Conservation (phyloP, 2,797 vertebrate genomes). For the Anguilla megastoma region DNA sequence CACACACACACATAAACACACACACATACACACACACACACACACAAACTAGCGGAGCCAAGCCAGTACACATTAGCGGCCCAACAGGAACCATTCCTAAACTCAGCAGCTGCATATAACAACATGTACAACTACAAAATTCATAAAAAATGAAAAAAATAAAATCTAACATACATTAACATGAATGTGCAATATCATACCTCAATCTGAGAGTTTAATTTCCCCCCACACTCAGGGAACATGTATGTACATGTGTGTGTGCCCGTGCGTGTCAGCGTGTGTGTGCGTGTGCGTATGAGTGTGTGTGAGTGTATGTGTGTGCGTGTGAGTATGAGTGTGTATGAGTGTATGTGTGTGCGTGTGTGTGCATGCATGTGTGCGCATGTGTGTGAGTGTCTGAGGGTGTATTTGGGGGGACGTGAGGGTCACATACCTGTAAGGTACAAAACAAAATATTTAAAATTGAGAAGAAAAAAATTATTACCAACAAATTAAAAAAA, state of each 20-base stretch:
- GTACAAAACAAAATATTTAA: conserved; percentile 69
- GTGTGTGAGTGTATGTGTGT: background rate
- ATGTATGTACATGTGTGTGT: background rate
- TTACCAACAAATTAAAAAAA: conserved; percentile 9
- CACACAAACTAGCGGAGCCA: background rate
- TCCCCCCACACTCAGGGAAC: conserved; percentile 57
- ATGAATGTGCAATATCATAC: conserved; percentile 61
- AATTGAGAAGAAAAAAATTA: conserved; percentile 52
- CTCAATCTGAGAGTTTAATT: conserved; percentile 77
- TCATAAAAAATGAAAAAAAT: conserved; percentile 54
- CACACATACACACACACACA: background rate
- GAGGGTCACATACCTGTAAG: conserved; percentile 77
- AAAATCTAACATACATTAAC: conserved; percentile 51
- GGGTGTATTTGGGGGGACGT: conserved; percentile 31
- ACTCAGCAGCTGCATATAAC: conserved; percentile 49
- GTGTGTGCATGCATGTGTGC: conserved; percentile 33
- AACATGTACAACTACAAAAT: conserved; percentile 41
- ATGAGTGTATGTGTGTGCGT: too few species aligned
- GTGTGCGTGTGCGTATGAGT: background rate
- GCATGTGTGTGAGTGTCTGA: conserved; percentile 38
- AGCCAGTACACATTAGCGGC: conserved; percentile 10
- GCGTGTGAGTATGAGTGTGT: conserved; percentile 31
- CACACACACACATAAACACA: background rate
- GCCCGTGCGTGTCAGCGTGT: conserved; percentile 38
- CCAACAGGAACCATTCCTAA: conserved; percentile 40